Base-by-base conservation (phyloP, 2,113 vertebrate genomes). In the Chaetodon trifascialis region DNA sequence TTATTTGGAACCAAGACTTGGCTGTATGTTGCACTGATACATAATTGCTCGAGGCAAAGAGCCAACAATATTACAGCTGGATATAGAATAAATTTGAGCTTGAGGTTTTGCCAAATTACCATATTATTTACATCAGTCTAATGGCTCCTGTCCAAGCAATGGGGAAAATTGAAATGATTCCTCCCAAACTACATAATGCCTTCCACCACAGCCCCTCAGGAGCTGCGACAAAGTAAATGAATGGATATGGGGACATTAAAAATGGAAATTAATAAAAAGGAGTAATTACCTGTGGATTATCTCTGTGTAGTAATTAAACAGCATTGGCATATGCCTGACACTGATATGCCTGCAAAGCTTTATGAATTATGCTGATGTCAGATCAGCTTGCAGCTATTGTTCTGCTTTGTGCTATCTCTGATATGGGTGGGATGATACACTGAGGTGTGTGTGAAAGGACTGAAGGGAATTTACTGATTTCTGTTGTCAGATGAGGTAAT, bases 201-300 rank as follows among this genome's bases (percentile, higher is more conserved):
- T 76, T 80, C 59, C 21, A 73, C 64, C 44, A 54, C 68, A 88
- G 81, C 63, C 62, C 76, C 69, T 67, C 36, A 47, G 59, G 77
- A 85, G 78, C 85, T 79, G 67, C 44, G 30, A 83, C 58, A 82
- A 68, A 91, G 59, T 49, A 79, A 86, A 87, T 82, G 21, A 84
- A 89, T 79, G 68, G 79, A 90, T 80, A 87, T 52, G 67, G 76
- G 76, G 82, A 69, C 64, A 79, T 87, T 86, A 76, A 89, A 90
- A 86, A 88, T 84, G 42, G 54, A 94, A 91, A 94, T 87, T 66
- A 87, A 93, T 92, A 89, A 92, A 91, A 83, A 66, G 55, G 73
- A 89, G 80, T 91, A 93, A 95, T 94, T 92, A 94, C 91, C 83
- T 92, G 86, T 81, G 88, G 91, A 93, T 93, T 88, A 93, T 90